phyloP scores from a whole-genome alignment of 2,797 vertebrate species.

The Lagodon rhomboides region DNA sequence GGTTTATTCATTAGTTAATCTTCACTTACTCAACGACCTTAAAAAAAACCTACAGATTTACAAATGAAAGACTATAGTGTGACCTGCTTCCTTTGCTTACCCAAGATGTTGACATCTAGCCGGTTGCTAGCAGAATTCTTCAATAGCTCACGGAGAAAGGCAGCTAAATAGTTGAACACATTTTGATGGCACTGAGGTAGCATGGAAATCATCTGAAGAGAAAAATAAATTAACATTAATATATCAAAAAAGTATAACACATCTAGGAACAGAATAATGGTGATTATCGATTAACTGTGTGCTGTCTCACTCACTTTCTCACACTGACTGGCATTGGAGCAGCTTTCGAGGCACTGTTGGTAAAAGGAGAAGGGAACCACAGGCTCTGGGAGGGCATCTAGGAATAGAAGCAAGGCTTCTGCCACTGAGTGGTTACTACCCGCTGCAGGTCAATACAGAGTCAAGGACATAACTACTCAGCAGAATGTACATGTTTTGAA shows the following conservation, averaged over 20 bases:
- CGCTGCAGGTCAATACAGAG: conserved; percentile 78
- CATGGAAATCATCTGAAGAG: conserved; percentile 87
- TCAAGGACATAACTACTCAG: conserved; percentile 67
- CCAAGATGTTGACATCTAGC: conserved; percentile 92
- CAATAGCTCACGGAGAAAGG: conserved; percentile 94
- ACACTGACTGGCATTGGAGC: conserved; percentile 84
- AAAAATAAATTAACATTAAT: conserved; percentile 6
- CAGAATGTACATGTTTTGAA: background rate
- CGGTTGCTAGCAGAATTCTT: conserved; percentile 91
- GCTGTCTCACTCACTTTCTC: conserved; percentile 86
- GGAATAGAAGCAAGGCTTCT: conserved; percentile 95
- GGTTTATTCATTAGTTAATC: conserved; percentile 2
- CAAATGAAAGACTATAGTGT: conserved; percentile 5
- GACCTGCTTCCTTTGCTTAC: conserved; percentile 81
- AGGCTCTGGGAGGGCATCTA: conserved; percentile 96
- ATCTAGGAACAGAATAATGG: background rate
- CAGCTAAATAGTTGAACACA: conserved; percentile 93
- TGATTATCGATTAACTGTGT: background rate
- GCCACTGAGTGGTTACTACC: conserved; percentile 96
- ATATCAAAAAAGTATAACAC: background rate
- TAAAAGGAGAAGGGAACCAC: conserved; percentile 91
- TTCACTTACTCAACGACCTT: conserved; percentile 2
- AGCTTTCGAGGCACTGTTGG: conserved; percentile 84
- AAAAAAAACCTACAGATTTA: conserved; percentile 27
- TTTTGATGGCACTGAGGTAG: conserved; percentile 94